These are phyloP conservation scores for Xyrichtys novacula DNA, from an alignment of 2,797 vertebrate species.

Conservation along the genomic window DNA sequence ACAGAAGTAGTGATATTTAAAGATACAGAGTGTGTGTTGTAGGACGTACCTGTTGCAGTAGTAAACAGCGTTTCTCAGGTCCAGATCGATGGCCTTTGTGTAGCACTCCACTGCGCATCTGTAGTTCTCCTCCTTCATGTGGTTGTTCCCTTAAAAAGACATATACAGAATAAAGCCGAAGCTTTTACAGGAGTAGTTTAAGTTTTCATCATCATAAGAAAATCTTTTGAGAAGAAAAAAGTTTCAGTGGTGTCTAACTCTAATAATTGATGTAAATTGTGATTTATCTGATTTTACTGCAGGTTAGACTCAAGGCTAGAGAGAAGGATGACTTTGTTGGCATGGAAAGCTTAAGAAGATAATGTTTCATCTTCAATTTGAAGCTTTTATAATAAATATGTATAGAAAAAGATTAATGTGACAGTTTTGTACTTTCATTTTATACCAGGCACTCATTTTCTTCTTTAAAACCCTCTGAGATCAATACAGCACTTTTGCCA, in stretches of 20 bases:
- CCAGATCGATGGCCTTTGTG: constrained; percentile 93
- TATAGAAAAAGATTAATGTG: background rate
- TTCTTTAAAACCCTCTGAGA: background rate
- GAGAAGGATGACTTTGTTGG: no score
- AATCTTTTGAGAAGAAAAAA: no score
- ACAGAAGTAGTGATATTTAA: no score
- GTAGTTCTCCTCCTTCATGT: constrained; percentile 99
- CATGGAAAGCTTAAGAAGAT: no score
- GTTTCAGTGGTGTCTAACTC: no score
- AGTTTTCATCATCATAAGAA: background rate
- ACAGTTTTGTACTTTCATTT: background rate
- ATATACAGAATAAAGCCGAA: no score
- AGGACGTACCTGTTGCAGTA: constrained; percentile 93
- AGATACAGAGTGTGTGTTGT: background rate
- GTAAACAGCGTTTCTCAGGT: constrained; percentile 96
- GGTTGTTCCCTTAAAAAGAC: constrained; percentile 91
- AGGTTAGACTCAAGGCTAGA: no score
- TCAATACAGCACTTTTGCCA: background rate
- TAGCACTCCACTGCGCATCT: constrained; percentile 94
- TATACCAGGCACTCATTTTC: background rate
- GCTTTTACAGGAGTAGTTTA: no score
- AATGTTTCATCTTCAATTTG: no score
- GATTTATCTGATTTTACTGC: no score
- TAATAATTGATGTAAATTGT: no score
- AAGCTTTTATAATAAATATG: no score